phyloP scores from a whole-genome alignment of 2,888 invertebrate species.

The Malthinus seriepunctatus region DNA sequence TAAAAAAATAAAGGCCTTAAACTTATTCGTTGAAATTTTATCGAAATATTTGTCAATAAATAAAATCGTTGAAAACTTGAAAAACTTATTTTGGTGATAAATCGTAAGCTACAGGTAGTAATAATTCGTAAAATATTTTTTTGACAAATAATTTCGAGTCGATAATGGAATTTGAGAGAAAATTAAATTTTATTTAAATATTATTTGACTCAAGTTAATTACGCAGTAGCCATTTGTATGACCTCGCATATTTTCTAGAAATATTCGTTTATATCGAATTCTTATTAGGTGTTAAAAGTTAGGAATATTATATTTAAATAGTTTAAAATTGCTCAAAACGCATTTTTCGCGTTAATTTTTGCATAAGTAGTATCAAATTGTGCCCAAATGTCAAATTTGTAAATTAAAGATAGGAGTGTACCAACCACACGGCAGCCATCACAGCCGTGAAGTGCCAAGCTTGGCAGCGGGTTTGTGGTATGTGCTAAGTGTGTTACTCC shows the following conservation, averaged over 20 bases:
- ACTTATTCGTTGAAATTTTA: too few species aligned
- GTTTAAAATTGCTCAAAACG: conserved; percentile 29
- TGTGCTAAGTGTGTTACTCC: conserved; percentile 57
- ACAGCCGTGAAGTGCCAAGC: conserved; percentile 52
- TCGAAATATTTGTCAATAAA: too few species aligned
- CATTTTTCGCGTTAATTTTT: conserved; percentile 40
- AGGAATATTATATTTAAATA: conserved; percentile 13
- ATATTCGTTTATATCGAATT: conserved; percentile 22
- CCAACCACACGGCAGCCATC: conserved; percentile 49
- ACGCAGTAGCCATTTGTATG: conserved; percentile 27
- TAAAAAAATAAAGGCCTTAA: too few species aligned
- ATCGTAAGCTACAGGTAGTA: too few species aligned
- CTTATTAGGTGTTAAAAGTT: conserved; percentile 2
- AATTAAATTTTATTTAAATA: too few species aligned
- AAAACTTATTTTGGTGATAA: too few species aligned
- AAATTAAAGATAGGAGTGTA: conserved; percentile 24
- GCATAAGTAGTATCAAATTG: conserved; percentile 28
- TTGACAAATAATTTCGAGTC: too few species aligned
- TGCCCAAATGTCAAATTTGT: conserved; percentile 26
- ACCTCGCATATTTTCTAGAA: conserved; percentile 23
- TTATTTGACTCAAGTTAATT: conserved; percentile 2
- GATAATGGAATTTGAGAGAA: too few species aligned
- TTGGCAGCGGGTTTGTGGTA: conserved; percentile 54
- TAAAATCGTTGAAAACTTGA: too few species aligned
- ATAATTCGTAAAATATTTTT: too few species aligned